A percentile compares a stretch with the other conserved stretches of the same genome.
Evolutionary conservation across 2,113 vertebrate species (phyloP).

Genomic region (Lampris megalopsis): DNA sequence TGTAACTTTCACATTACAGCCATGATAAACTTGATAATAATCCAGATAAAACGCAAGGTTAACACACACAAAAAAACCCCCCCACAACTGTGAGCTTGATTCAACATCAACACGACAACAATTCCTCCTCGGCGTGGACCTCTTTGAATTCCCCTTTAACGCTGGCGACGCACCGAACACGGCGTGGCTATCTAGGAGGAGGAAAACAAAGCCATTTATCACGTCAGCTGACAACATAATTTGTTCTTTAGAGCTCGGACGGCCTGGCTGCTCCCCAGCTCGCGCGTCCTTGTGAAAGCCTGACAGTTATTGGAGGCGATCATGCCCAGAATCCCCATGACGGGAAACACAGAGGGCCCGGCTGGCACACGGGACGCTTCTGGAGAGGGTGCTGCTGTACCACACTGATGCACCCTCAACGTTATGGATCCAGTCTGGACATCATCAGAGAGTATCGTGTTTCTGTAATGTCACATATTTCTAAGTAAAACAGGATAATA

Average conservation of each 20-base stretch:
- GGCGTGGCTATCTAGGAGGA: slow-evolving; percentile 1
- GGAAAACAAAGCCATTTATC: neutral
- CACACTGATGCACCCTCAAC: slow-evolving; percentile 13
- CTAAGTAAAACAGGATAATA: too few species aligned
- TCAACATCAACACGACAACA: too few species aligned
- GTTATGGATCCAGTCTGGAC: slow-evolving; percentile 20
- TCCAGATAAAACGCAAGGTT: slow-evolving; percentile 17
- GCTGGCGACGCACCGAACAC: neutral
- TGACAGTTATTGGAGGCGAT: slow-evolving; percentile 51
- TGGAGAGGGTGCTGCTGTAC: slow-evolving; percentile 30
- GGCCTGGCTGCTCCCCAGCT: slow-evolving; percentile 9
- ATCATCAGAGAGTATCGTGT: too few species aligned
- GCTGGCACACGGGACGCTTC: slow-evolving; percentile 42
- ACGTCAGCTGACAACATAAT: slow-evolving; percentile 19
- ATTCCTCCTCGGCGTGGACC: too few species aligned
- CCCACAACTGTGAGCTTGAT: too few species aligned
- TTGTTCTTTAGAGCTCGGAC: slow-evolving; percentile 23
- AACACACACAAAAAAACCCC: neutral
- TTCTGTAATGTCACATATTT: too few species aligned
- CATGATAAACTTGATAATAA: slow-evolving; percentile 38
- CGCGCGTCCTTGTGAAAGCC: slow-evolving; percentile 30
- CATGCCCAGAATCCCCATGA: slow-evolving; percentile 37
- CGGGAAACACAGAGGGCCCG: slow-evolving; percentile 35
- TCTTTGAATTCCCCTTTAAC: too few species aligned
- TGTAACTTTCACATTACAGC: slow-evolving; percentile 58